These are phyloP conservation scores for Atta texana DNA, from an alignment of 1,140 invertebrate genomes.

Conservation along the genomic window DNA sequence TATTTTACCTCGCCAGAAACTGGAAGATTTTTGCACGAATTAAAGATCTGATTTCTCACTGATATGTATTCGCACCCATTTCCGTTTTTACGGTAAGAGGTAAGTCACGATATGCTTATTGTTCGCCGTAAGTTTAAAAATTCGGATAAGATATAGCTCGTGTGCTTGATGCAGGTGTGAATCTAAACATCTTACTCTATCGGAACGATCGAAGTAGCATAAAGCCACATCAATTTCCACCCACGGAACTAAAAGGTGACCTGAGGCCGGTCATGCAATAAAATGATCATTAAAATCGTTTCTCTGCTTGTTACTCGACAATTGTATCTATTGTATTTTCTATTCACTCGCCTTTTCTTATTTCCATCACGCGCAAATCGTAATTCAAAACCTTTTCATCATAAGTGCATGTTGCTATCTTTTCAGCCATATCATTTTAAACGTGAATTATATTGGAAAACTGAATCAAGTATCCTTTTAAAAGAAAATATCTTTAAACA, in stretches of 20 bases:
- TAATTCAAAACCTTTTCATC: constrained; percentile 28
- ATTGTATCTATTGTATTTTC: constrained; percentile 65
- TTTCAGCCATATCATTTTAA: background rate
- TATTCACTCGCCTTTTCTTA: constrained; percentile 59
- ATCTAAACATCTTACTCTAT: constrained; percentile 75
- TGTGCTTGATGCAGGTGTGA: constrained; percentile 67
- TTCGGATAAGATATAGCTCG: constrained; percentile 58
- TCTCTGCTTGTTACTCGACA: constrained; percentile 50
- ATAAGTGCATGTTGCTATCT: constrained; percentile 3
- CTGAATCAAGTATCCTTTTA: no score
- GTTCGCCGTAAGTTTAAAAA: constrained; percentile 59
- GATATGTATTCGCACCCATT: constrained; percentile 17
- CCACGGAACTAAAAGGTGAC: constrained; percentile 70
- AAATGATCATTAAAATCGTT: constrained; percentile 72
- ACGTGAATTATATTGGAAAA: background rate
- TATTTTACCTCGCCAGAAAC: background rate
- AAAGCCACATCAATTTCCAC: constrained; percentile 74
- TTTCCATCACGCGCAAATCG: constrained; percentile 38
- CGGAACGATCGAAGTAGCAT: constrained; percentile 57
- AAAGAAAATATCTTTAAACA: background rate
- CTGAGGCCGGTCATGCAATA: constrained; percentile 56
- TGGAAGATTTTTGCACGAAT: background rate
- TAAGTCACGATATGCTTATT: constrained; percentile 71
- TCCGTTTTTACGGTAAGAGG: constrained; percentile 68
- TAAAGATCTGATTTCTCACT: background rate